Evolutionary conservation across 2,888 invertebrate species (phyloP).

Genomic region (Spodoptera picta): DNA sequence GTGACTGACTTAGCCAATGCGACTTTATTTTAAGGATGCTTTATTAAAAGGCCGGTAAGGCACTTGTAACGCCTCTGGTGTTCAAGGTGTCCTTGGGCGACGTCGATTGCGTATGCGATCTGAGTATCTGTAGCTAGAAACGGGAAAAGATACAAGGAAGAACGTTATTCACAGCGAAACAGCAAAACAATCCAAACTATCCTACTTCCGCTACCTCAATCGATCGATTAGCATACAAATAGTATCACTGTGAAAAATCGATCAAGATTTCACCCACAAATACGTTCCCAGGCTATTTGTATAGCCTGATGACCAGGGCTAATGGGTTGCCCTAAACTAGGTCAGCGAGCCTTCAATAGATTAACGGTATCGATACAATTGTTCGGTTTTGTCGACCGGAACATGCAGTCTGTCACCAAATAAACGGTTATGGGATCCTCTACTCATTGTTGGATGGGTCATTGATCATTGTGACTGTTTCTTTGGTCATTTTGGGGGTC

Average conservation of each 20-base stretch:
- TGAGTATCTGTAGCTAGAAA: too few species aligned
- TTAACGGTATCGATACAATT: slow-evolving; percentile 70
- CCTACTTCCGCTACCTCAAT: too few species aligned
- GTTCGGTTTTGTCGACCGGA: slow-evolving; percentile 71
- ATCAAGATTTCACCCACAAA: background rate
- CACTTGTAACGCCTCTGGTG: too few species aligned
- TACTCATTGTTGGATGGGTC: slow-evolving; percentile 28
- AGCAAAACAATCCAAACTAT: too few species aligned
- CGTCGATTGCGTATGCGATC: too few species aligned
- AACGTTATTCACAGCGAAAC: too few species aligned
- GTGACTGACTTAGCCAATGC: too few species aligned
- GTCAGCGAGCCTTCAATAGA: slow-evolving; percentile 64
- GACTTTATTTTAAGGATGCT: too few species aligned
- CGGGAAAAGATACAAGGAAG: too few species aligned
- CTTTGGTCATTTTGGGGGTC: slow-evolving; percentile 38
- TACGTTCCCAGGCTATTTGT: slow-evolving; percentile 12
- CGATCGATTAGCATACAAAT: background rate
- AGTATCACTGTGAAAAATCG: background rate
- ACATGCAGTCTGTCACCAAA: slow-evolving; percentile 60
- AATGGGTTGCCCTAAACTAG: slow-evolving; percentile 60
- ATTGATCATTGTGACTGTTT: slow-evolving; percentile 29
- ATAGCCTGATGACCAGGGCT: slow-evolving; percentile 37
- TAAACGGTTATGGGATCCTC: slow-evolving; percentile 61
- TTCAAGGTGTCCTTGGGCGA: too few species aligned
- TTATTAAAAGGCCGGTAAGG: too few species aligned